These are phyloP conservation scores for Strongylocentrotus purpuratus DNA, from an alignment of 35 echinoderm and acorn worm genomes.

Conservation along the genomic window DNA sequence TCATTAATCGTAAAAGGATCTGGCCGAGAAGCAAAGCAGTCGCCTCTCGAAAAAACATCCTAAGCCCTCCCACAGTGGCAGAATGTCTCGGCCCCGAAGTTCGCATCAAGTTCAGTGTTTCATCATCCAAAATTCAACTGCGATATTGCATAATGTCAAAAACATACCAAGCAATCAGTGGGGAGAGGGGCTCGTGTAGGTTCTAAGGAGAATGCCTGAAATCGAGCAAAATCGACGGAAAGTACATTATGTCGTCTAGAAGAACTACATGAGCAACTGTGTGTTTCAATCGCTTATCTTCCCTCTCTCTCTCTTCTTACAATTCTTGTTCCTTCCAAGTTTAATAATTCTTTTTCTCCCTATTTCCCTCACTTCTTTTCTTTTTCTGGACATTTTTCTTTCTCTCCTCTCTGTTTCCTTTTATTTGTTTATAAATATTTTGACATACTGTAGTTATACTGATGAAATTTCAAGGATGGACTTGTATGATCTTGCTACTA, in stretches of 20 bases:
- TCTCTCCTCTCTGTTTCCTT: no score
- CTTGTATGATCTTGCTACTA: no score
- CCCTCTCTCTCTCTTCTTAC: neutral
- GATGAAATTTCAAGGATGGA: no score
- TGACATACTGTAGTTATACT: no score
- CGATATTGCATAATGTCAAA: slow-evolving; percentile 8
- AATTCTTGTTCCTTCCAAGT: neutral
- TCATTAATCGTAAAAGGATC: slow-evolving; percentile 12
- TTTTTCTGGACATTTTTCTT: neutral
- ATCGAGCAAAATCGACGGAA: neutral
- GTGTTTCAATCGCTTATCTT: neutral
- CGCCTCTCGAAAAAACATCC: neutral
- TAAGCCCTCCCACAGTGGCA: neutral
- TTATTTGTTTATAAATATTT: no score
- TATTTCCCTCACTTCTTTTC: neutral
- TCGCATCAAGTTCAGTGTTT: neutral
- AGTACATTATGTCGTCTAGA: neutral
- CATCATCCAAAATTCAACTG: slow-evolving; percentile 2
- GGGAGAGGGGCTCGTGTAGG: neutral
- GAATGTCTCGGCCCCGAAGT: neutral
- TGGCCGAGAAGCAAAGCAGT: neutral
- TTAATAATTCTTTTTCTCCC: neutral
- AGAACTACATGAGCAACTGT: neutral
- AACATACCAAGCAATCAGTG: neutral
- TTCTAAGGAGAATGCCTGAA: neutral